Conservation (phyloP, 2,113 vertebrate genomes). For the Cyanistes caeruleus region DNA sequence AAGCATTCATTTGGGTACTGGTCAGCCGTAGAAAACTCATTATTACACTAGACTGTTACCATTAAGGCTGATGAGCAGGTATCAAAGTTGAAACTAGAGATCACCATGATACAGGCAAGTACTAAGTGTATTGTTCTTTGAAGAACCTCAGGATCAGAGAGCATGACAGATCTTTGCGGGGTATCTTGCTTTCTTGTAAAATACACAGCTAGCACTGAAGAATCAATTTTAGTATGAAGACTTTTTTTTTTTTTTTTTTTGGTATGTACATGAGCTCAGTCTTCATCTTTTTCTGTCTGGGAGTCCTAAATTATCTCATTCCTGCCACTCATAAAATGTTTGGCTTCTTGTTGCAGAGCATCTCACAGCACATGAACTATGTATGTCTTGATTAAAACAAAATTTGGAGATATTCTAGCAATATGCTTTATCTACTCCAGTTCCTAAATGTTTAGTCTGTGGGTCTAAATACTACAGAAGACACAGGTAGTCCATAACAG, state of each 20-base stretch:
- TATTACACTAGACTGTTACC: neutral
- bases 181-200: neutral
- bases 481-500: neutral
- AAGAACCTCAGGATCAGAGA: neutral
- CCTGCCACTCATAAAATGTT: neutral
- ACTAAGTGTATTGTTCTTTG: neutral
- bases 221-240: neutral
- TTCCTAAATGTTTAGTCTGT: neutral
- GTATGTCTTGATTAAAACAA: neutral
- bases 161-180: neutral
- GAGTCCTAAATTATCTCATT: neutral
- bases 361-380: neutral
- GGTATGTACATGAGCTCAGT: neutral
- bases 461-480: neutral
- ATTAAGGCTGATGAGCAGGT: neutral
- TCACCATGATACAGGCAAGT: rapidly evolving
- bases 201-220: neutral
- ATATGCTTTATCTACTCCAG: neutral
- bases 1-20: neutral
- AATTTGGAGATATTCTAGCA: neutral
- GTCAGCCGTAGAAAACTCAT: neutral
- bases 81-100: neutral
- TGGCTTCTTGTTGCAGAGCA: neutral
- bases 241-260: neutral
- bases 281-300: neutral